Conservation (phyloP, 2,888 invertebrate genomes). For the Microctonus brassicae region DNA sequence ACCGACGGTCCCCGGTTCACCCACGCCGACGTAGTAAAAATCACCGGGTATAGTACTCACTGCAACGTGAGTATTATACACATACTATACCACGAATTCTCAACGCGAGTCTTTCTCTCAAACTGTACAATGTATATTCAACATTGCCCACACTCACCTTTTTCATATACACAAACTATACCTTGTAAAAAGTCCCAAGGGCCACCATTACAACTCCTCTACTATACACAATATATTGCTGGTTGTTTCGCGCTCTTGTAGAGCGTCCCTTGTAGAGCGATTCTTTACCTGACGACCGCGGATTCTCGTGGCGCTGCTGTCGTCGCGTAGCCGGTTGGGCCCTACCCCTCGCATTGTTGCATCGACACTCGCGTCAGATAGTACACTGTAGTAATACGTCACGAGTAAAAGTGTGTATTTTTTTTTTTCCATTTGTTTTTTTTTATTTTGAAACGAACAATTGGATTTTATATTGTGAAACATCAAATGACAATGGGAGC, state of each 20-base stretch:
- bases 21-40: slow-evolving; percentile 67
- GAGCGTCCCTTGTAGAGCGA: slow-evolving; percentile 28
- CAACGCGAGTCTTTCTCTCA: neutral
- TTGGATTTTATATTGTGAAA: neutral
- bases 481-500: neutral
- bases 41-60: no score
- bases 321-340: slow-evolving; percentile 57
- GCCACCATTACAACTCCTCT: slow-evolving; percentile 26
- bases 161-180: neutral
- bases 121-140: neutral
- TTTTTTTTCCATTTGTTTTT: neutral
- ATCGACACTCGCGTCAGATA: slow-evolving; percentile 64
- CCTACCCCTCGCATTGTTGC: slow-evolving; percentile 64
- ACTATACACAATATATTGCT: neutral
- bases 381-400: slow-evolving; percentile 48
- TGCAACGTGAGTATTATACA: slow-evolving; percentile 13
- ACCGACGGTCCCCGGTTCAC: slow-evolving; percentile 54
- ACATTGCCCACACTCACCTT: neutral
- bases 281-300: slow-evolving; percentile 58
- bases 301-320: slow-evolving; percentile 58
- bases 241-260: neutral
- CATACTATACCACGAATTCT: neutral
- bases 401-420: slow-evolving; percentile 33
- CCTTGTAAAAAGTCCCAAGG: neutral
- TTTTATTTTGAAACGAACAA: neutral